Conservation (phyloP, 2,888 invertebrate species). For the Frankliniella fusca region DNA sequence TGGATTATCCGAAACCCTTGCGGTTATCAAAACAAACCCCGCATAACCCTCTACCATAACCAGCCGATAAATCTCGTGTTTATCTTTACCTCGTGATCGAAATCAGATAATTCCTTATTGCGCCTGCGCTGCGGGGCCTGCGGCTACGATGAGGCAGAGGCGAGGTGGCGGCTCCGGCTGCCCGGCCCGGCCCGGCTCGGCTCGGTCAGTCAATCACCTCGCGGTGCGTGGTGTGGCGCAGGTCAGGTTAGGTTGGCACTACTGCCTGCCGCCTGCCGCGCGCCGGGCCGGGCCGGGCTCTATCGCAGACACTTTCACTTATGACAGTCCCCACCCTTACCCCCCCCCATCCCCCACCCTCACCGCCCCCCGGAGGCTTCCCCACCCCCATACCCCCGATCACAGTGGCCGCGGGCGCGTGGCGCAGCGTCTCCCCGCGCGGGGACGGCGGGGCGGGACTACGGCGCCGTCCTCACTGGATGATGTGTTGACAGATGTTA, state of each 20-base stretch:
- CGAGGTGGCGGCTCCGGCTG: no score
- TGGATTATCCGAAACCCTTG: not conserved
- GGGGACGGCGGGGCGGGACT: no score
- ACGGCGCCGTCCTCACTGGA: not conserved
- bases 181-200: no score
- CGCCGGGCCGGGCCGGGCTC: not conserved
- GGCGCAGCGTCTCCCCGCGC: not conserved
- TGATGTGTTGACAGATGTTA: constrained; percentile 15
- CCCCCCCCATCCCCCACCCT: not conserved
- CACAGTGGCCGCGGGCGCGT: not conserved
- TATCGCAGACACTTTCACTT: constrained; percentile 23
- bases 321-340: not conserved
- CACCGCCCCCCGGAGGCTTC: not conserved
- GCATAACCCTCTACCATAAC: no score
- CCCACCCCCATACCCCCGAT: not conserved
- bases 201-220: not conserved
- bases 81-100: no score
- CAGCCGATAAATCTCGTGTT: no score
- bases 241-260: not conserved
- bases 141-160: no score
- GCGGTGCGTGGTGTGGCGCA: not conserved
- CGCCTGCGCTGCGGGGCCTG: no score
- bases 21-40: not conserved
- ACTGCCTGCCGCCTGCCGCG: not conserved
- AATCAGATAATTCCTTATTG: no score